These are phyloP conservation scores for Bos javanicus DNA, from an alignment of 2,113 vertebrate species.

Conservation along the genomic window DNA sequence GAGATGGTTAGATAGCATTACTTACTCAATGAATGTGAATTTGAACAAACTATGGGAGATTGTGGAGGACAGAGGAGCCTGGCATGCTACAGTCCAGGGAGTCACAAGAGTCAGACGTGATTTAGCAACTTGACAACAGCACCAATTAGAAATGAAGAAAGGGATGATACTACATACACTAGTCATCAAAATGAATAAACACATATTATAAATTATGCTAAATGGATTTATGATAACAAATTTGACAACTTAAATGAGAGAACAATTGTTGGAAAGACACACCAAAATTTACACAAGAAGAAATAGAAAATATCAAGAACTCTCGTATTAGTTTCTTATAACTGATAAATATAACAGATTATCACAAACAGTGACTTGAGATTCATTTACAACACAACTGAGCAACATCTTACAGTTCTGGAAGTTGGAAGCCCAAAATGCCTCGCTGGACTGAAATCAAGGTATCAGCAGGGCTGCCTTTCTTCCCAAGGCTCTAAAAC, in stretches of 20 bases:
- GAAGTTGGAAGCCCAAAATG: not conserved
- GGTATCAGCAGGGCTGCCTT: rapidly evolving
- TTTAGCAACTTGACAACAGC: not conserved
- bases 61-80: not conserved
- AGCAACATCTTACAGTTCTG: not conserved
- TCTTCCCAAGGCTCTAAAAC: not conserved
- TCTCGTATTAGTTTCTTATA: not conserved
- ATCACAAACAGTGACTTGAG: not conserved
- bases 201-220: not conserved
- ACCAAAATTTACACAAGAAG: not conserved
- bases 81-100: not conserved
- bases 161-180: not conserved
- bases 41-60: not conserved
- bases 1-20: not conserved
- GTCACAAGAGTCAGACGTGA: too few relatives aligned
- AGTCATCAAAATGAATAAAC: not conserved
- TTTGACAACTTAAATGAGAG: not conserved
- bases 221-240: not conserved
- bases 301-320: not conserved
- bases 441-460: not conserved
- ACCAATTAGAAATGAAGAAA: not conserved
- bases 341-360: not conserved
- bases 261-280: not conserved
- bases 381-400: not conserved
- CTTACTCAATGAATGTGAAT: not conserved